phyloP scores from a whole-genome alignment of 1,140 invertebrate genomes.

The Musca domestica region DNA sequence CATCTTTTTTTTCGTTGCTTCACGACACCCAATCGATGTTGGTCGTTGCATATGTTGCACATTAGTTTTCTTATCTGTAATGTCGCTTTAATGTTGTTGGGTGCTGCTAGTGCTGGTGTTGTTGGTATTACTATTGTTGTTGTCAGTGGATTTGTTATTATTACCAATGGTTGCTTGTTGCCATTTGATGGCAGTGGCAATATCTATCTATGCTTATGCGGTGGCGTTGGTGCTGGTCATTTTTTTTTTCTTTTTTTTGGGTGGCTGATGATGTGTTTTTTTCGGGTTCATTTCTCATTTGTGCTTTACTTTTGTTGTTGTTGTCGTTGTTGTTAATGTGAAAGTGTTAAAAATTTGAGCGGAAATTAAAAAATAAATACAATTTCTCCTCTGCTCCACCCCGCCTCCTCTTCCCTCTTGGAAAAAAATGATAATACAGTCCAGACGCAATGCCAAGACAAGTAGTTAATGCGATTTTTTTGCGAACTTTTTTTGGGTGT shows the following conservation, averaged over 20 bases:
- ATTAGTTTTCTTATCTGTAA: constrained; percentile 20
- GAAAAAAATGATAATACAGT: constrained; percentile 6
- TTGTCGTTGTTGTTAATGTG: constrained; percentile 12
- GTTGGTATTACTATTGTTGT: too few species aligned
- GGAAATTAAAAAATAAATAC: constrained; percentile 22
- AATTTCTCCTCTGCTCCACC: not conserved
- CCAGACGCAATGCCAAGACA: not conserved
- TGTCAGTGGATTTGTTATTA: constrained; percentile 14
- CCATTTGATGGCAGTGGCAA: not conserved
- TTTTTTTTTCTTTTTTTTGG: too few species aligned
- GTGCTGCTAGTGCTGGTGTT: not conserved
- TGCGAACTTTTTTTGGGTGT: not conserved
- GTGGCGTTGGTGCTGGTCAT: too few species aligned
- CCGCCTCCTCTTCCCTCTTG: too few species aligned
- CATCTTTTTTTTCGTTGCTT: not conserved
- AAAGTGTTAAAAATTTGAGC: constrained; percentile 27
- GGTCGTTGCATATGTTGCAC: constrained; percentile 17
- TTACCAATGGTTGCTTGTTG: not conserved
- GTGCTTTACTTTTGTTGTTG: too few species aligned
- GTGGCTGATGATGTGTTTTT: not conserved
- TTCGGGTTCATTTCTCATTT: too few species aligned
- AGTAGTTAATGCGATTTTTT: constrained; percentile 7
- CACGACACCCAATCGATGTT: too few species aligned
- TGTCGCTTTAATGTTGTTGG: not conserved
- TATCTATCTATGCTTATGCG: too few species aligned